A percentile compares a stretch with the other conserved stretches of the same genome.
Evolutionary conservation across 2,888 invertebrate species (phyloP).

Genomic region (Cremastinae sp.): DNA sequence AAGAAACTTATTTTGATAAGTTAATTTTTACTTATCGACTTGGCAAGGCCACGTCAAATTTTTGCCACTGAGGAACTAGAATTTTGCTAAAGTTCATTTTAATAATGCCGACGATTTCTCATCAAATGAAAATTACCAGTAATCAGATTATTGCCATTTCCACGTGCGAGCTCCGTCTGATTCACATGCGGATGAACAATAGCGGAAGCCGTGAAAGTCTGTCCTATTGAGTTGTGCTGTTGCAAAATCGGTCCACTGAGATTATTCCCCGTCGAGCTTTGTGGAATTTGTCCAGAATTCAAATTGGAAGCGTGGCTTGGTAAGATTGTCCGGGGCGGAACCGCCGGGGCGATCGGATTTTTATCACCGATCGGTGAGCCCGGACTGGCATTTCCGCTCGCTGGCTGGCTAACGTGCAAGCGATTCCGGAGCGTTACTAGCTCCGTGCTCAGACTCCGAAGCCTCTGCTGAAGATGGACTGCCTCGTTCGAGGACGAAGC

Average conservation of each 20-base stretch:
- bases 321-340: constrained; percentile 76
- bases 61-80: constrained; percentile 7
- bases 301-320: constrained; percentile 66
- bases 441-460: constrained; percentile 94
- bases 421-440: constrained; percentile 94
- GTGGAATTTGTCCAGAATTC: neutral
- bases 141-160: constrained; percentile 73
- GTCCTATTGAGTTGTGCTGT: constrained; percentile 70
- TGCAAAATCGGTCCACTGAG: constrained; percentile 64
- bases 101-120: neutral
- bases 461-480: constrained; percentile 94
- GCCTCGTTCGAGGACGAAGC: constrained; percentile 97
- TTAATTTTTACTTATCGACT: too few relatives aligned
- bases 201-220: constrained; percentile 77
- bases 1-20: too few relatives aligned
- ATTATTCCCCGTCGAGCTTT: constrained; percentile 53
- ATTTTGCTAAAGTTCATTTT: constrained; percentile 6
- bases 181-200: constrained; percentile 77
- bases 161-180: constrained; percentile 63
- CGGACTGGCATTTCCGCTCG: constrained; percentile 75
- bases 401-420: constrained; percentile 88
- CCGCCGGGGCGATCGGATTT: constrained; percentile 74
- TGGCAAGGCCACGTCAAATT: too few relatives aligned
- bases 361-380: constrained; percentile 59
- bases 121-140: constrained; percentile 70